Percentiles rank a stretch among this genome's conserved stretches.
These are phyloP conservation scores for Callyntrura sp. DNA, from an alignment of 2,888 invertebrate species.

Conservation along the genomic window DNA sequence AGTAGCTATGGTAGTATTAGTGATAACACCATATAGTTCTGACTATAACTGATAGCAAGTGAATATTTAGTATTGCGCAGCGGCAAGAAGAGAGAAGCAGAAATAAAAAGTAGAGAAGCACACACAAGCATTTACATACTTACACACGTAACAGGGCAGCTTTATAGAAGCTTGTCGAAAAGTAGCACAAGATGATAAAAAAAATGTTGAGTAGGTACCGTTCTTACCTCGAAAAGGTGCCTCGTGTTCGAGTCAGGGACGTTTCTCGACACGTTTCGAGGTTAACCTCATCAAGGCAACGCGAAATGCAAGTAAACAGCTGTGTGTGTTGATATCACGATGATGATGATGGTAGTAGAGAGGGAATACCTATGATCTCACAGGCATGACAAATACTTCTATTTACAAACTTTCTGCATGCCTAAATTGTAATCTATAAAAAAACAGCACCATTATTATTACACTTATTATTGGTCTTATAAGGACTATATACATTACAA, in stretches of 20 bases:
- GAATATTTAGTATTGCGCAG: constrained; percentile 30
- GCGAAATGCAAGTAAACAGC: constrained; percentile 53
- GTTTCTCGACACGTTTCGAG: constrained; percentile 80
- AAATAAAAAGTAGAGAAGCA: background rate
- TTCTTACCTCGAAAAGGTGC: constrained; percentile 67
- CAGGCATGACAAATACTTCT: background rate
- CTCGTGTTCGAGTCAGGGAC: constrained; percentile 79
- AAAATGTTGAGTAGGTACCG: constrained; percentile 59
- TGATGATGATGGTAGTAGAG: constrained; percentile 1
- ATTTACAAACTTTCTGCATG: background rate
- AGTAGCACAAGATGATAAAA: constrained; percentile 58
- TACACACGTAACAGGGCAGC: background rate
- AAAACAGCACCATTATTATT: constrained; percentile 4
- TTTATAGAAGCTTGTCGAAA: constrained; percentile 25
- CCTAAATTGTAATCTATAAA: no score
- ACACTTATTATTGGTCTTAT: background rate
- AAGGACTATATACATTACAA: background rate
- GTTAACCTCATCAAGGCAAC: constrained; percentile 65
- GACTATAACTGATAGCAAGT: no score
- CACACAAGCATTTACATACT: background rate
- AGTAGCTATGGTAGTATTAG: background rate
- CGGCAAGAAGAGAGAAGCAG: background rate
- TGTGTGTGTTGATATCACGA: constrained; percentile 51
- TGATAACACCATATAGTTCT: background rate
- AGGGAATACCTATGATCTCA: background rate